Conservation (phyloP, 2,797 vertebrate genomes). For the Peromyscus nudipes region DNA sequence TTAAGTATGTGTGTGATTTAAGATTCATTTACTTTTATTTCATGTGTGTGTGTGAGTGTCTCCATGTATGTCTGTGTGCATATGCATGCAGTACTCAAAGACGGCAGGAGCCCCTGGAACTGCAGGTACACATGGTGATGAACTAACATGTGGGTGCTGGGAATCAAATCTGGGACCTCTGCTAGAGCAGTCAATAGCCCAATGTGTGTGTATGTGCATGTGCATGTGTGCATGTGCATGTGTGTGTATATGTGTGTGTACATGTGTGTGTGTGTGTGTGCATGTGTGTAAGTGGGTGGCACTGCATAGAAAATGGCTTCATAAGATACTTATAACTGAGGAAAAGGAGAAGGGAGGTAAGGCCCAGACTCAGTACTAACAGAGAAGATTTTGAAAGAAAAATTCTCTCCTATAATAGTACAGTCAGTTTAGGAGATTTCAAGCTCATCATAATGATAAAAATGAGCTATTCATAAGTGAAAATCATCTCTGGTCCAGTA, state of each 20-base stretch:
- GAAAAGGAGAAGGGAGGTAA: no score
- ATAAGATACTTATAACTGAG: neutral
- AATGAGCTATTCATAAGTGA: neutral
- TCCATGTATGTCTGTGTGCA: neutral
- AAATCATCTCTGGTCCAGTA: neutral
- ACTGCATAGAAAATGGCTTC: neutral
- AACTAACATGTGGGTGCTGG: neutral
- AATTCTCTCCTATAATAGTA: neutral
- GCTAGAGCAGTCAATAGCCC: neutral
- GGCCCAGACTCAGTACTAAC: no score
- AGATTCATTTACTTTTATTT: neutral
- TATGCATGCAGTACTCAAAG: neutral
- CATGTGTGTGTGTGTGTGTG: neutral
- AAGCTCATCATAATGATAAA: slow-evolving; percentile 5
- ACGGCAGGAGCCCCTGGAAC: neutral
- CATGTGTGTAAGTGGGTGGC: neutral
- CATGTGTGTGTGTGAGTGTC: neutral
- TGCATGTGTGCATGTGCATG: no score
- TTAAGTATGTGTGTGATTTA: neutral
- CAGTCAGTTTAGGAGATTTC: neutral
- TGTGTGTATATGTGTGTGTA: neutral
- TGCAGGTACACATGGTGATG: neutral
- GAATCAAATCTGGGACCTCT: neutral
- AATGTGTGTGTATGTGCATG: neutral
- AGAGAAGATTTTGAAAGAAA: neutral